Conservation (phyloP, 2,888 invertebrate genomes). For the Tinea semifulvella region DNA sequence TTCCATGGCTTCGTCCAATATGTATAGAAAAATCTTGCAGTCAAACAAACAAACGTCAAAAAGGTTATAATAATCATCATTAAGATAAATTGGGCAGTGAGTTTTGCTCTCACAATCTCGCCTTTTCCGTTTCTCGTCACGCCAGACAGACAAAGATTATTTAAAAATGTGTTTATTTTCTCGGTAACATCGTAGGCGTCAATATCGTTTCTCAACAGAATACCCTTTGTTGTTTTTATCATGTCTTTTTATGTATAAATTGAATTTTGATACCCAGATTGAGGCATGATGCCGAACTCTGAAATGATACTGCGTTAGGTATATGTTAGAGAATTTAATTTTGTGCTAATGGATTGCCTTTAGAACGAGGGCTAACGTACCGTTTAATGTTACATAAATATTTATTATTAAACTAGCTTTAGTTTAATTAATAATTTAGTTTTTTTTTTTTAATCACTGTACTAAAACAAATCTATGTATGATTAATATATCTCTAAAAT, state of each 20-base stretch:
- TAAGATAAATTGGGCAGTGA: not conserved
- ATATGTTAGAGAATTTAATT: not conserved
- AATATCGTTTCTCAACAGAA: conserved; percentile 1
- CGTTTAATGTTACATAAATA: too few relatives aligned
- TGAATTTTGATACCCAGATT: not conserved
- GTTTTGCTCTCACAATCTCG: not conserved
- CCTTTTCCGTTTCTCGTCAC: not conserved
- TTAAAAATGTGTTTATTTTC: conserved; percentile 7
- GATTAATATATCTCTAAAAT: too few relatives aligned
- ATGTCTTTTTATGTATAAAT: conserved; percentile 2
- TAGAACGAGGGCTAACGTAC: conserved; percentile 1
- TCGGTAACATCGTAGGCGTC: conserved; percentile 7
- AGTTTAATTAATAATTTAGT: too few relatives aligned
- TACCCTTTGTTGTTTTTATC: conserved; percentile 4
- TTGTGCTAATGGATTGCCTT: conserved; percentile 4
- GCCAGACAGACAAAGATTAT: not conserved
- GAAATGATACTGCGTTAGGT: not conserved
- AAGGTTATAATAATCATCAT: not conserved
- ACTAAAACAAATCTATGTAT: too few relatives aligned
- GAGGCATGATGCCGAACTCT: not conserved
- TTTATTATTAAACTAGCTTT: too few relatives aligned
- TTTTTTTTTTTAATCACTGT: too few relatives aligned
- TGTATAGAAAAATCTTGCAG: conserved; percentile 1
- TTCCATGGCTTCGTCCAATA: conserved; percentile 11
- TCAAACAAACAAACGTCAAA: conserved; percentile 3